Conservation (phyloP, 2,888 invertebrate genomes). For the Amphimallon solstitiale region DNA sequence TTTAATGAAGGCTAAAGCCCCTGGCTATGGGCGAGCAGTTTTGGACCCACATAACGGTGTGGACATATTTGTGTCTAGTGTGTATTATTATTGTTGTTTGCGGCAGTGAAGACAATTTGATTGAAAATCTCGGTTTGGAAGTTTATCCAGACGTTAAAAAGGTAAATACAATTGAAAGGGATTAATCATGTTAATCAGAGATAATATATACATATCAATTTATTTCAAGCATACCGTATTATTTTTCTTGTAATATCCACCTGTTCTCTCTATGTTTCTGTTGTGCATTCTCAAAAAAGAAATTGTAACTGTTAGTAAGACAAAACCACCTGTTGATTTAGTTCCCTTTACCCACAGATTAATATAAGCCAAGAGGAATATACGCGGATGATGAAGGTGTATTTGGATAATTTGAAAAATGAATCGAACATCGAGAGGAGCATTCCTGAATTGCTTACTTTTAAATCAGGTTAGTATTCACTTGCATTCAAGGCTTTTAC, state of each 20-base stretch:
- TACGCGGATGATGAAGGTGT: slow-evolving; percentile 70
- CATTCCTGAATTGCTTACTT: slow-evolving; percentile 57
- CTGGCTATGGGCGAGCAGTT: slow-evolving; percentile 59
- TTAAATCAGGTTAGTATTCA: slow-evolving; percentile 56
- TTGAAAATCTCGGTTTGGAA: slow-evolving; percentile 58
- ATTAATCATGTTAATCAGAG: too few species aligned
- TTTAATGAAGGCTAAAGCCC: slow-evolving; percentile 55
- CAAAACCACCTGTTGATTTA: slow-evolving; percentile 49
- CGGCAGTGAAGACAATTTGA: slow-evolving; percentile 50
- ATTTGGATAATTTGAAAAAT: slow-evolving; percentile 63
- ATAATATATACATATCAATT: too few species aligned
- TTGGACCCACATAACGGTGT: slow-evolving; percentile 56
- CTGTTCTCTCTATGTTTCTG: too few species aligned
- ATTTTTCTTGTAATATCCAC: background rate
- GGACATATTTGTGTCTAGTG: slow-evolving; percentile 57
- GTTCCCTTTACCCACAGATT: slow-evolving; percentile 64
- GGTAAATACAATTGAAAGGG: slow-evolving; percentile 55
- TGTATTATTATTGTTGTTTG: slow-evolving; percentile 47
- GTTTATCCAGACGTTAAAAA: slow-evolving; percentile 57
- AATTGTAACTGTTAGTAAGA: slow-evolving; percentile 7
- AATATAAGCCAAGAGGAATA: slow-evolving; percentile 75
- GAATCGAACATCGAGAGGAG: slow-evolving; percentile 50
- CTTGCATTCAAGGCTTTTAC: slow-evolving; percentile 20
- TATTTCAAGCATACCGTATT: background rate
- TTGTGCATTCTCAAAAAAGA: too few species aligned